phyloP scores from a whole-genome alignment of 1,140 invertebrate species.

The Manduca sexta region DNA sequence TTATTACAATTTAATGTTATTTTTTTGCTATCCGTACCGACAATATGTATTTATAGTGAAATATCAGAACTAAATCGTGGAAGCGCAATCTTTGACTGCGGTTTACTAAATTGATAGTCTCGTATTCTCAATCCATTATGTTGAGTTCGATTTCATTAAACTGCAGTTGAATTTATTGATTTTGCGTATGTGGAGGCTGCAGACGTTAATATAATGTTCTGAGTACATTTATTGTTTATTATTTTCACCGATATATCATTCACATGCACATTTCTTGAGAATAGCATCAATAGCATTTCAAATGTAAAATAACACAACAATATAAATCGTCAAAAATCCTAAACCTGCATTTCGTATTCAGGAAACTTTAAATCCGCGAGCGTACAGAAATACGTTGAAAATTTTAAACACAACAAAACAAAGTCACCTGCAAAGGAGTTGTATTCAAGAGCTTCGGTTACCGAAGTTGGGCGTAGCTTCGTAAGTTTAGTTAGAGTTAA shows the following conservation, averaged over 20 bases:
- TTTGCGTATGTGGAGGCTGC: too few relatives aligned
- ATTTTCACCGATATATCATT: too few relatives aligned
- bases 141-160: neutral
- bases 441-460: constrained; percentile 45
- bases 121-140: constrained; percentile 31
- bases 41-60: constrained; percentile 23
- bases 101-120: constrained; percentile 58
- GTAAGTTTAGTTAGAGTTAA: constrained; percentile 59
- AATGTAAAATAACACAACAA: constrained; percentile 13
- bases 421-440: constrained; percentile 49
- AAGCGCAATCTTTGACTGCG: constrained; percentile 28
- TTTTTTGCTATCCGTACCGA: constrained; percentile 34
- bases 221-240: too few relatives aligned
- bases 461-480: constrained; percentile 46
- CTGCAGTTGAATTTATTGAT: too few relatives aligned
- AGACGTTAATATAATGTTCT: too few relatives aligned
- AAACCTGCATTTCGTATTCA: constrained; percentile 3
- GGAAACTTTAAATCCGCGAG: constrained; percentile 46
- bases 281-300: constrained; percentile 22
- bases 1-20: neutral
- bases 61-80: constrained; percentile 4
- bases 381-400: constrained; percentile 35
- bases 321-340: neutral
- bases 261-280: too few relatives aligned
- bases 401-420: constrained; percentile 48